phyloP scores from a whole-genome alignment of 2,113 vertebrate species.

The Mobula hypostoma region DNA sequence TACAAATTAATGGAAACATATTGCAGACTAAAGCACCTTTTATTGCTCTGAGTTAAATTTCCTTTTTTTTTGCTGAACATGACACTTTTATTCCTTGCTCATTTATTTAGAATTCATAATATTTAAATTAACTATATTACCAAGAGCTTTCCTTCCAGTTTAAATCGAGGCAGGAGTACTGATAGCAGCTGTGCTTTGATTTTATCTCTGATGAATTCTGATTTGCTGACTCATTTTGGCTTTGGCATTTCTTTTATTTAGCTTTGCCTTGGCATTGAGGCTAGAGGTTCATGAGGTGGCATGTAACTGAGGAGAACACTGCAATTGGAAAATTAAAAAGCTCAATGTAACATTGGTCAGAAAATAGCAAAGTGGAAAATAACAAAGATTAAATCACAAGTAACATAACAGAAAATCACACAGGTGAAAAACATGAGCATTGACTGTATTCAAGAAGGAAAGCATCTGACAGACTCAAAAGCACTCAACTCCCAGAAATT shows the following conservation, averaged over 20 bases:
- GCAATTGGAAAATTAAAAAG: no score
- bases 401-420: not conserved
- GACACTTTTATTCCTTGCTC: not conserved
- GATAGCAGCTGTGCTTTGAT: constrained; percentile 14
- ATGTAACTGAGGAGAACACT: not conserved
- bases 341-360: not conserved
- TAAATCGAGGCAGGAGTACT: not conserved
- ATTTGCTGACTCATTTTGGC: not conserved
- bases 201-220: not conserved
- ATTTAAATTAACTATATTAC: not conserved
- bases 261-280: not conserved
- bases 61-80: not conserved
- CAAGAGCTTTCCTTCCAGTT: not conserved
- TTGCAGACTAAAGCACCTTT: not conserved
- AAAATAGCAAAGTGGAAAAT: not conserved
- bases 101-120: not conserved
- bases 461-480: not conserved
- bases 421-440: not conserved
- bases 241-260: not conserved
- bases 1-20: not conserved
- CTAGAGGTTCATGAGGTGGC: not conserved
- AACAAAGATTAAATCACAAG: not conserved
- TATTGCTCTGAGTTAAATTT: not conserved
- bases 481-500: not conserved
- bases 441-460: not conserved